A percentile compares a stretch with the other conserved stretches of the same genome.
phyloP scores from a whole-genome alignment of 2,888 invertebrate genomes.

The Metopia argyrocephala region DNA sequence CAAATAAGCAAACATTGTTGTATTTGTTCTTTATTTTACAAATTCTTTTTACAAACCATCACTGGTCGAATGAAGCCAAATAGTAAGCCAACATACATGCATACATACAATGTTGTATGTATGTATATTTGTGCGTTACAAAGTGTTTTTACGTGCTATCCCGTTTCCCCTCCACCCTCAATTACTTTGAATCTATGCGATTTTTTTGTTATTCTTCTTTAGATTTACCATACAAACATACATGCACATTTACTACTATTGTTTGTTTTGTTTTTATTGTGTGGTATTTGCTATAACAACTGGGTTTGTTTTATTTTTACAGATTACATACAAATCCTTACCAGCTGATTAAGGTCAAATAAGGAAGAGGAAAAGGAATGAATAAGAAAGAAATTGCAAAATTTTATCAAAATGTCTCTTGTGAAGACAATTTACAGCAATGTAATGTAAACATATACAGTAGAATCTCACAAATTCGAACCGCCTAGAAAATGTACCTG shows the following conservation, averaged over 20 bases:
- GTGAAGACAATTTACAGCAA: too few relatives aligned
- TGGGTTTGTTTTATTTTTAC: not conserved
- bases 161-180: not conserved
- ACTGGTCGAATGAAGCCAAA: not conserved
- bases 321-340: conserved; percentile 39
- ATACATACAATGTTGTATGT: too few relatives aligned
- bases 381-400: not conserved
- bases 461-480: too few relatives aligned
- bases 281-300: conserved; percentile 1
- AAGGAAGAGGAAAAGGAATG: not conserved
- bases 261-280: too few relatives aligned
- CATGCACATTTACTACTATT: not conserved
- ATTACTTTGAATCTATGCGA: not conserved
- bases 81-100: too few relatives aligned
- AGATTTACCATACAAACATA: not conserved
- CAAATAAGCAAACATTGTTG: conserved; percentile 10
- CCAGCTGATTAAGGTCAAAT: conserved; percentile 46
- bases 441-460: too few relatives aligned
- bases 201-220: not conserved
- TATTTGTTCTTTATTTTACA: not conserved
- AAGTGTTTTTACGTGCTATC: not conserved
- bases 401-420: too few relatives aligned
- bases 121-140: not conserved
- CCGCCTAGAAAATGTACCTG: too few relatives aligned
- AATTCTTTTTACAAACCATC: not conserved